Evolutionary conservation across 2,888 invertebrate genomes (phyloP).

Genomic region (Chironomus riparius): DNA sequence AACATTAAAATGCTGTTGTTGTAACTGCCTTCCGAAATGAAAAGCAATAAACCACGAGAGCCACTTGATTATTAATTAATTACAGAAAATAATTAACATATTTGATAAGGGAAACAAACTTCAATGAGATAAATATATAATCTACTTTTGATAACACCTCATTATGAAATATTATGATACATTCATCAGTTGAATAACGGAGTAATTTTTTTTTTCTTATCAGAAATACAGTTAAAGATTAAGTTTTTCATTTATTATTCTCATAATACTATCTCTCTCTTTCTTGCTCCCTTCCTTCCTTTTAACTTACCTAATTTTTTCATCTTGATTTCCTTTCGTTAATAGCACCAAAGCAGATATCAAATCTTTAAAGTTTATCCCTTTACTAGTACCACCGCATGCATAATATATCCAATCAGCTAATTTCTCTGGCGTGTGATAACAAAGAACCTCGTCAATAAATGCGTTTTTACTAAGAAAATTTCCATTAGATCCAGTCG

Average conservation of each 20-base stretch:
- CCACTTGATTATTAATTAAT: too few species aligned
- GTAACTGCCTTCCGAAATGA: too few species aligned
- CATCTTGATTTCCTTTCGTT: slow-evolving; percentile 74
- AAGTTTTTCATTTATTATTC: not conserved
- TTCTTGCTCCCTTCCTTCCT: not conserved
- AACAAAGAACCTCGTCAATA: slow-evolving; percentile 75
- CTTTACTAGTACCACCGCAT: slow-evolving; percentile 74
- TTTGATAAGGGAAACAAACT: too few species aligned
- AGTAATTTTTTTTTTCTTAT: not conserved
- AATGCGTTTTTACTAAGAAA: slow-evolving; percentile 67
- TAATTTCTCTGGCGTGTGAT: slow-evolving; percentile 71
- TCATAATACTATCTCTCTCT: not conserved
- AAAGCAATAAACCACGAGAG: too few species aligned
- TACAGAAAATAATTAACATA: too few species aligned
- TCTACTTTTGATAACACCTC: too few species aligned
- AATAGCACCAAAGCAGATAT: slow-evolving; percentile 78
- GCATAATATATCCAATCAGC: slow-evolving; percentile 76
- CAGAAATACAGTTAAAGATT: not conserved
- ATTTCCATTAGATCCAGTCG: slow-evolving; percentile 60
- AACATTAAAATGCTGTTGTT: too few species aligned
- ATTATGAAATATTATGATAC: not conserved
- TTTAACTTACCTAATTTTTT: slow-evolving; percentile 62
- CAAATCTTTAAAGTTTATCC: slow-evolving; percentile 73
- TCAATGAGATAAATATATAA: too few species aligned
- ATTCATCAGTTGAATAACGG: slow-evolving; percentile 4